Conservation (phyloP, 2,888 invertebrate species). For the Euplagia quadripunctaria region DNA sequence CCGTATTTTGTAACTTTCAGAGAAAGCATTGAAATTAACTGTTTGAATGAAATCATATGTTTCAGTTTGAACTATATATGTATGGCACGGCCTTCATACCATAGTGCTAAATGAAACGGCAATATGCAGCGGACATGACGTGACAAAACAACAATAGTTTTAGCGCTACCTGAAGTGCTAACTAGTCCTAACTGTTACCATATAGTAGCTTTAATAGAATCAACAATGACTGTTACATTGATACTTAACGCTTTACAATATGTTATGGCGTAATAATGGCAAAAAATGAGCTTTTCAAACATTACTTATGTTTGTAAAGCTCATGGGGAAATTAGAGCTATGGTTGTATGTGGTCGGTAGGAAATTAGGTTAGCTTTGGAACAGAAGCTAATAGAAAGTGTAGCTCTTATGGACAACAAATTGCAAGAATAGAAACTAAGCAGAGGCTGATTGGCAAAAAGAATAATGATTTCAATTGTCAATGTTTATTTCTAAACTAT, state of each 20-base stretch:
- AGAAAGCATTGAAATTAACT: not conserved
- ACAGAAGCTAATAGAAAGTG: too few species aligned
- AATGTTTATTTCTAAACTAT: too few species aligned
- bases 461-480: too few species aligned
- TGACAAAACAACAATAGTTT: constrained; percentile 27
- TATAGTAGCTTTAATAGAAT: constrained; percentile 10
- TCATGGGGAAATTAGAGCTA: too few species aligned
- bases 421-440: too few species aligned
- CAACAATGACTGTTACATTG: constrained; percentile 2
- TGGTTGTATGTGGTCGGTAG: too few species aligned
- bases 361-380: too few species aligned
- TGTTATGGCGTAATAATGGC: not conserved
- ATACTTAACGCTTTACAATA: not conserved
- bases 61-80: constrained; percentile 7
- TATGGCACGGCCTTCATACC: constrained; percentile 39
- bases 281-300: not conserved
- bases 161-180: constrained; percentile 30
- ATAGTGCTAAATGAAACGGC: constrained; percentile 41
- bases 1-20: not conserved
- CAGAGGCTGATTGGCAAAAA: too few species aligned
- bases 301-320: too few species aligned
- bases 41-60: not conserved
- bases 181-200: constrained; percentile 25
- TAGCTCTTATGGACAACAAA: too few species aligned
- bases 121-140: constrained; percentile 29